A percentile compares a stretch with the other conserved stretches of the same genome.
Conservation (phyloP, 35 echinoderm and acorn worm genomes). For the Hemicentrotus pulcherrimus region DNA sequence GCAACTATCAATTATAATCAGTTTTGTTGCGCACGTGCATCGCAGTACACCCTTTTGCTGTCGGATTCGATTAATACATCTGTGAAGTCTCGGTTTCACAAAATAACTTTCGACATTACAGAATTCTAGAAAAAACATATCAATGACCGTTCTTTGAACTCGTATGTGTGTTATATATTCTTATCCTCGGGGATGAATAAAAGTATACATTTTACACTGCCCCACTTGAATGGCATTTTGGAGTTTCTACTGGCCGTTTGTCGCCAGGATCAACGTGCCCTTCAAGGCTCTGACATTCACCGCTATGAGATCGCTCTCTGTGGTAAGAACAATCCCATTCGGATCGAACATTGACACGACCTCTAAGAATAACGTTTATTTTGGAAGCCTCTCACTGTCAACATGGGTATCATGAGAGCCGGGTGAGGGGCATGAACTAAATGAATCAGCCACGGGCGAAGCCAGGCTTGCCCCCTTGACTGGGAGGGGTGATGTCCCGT, state of each 20-base stretch:
- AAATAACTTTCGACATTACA: neutral
- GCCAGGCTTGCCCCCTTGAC: neutral
- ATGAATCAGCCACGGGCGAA: neutral
- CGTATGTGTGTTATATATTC: neutral
- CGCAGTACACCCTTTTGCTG: neutral
- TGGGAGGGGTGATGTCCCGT: neutral
- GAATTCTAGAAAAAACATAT: neutral
- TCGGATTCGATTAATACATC: neutral
- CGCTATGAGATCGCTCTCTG: neutral
- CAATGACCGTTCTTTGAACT: neutral
- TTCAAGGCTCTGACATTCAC: neutral
- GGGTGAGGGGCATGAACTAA: neutral
- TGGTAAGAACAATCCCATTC: neutral
- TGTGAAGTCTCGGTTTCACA: neutral
- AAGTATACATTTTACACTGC: neutral
- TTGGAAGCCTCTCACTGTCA: slow-evolving; percentile 9
- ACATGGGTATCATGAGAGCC: neutral
- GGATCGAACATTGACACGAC: neutral
- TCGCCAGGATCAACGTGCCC: neutral
- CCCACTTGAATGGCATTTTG: neutral
- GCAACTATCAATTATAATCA: no score
- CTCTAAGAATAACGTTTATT: neutral
- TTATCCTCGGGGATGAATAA: neutral
- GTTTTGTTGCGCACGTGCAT: neutral
- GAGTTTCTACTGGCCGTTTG: neutral